Evolutionary conservation across 2,888 invertebrate species (phyloP), one percentile per base, ranked within the genome.

Genomic region (Drosophila vallismaia): DNA sequence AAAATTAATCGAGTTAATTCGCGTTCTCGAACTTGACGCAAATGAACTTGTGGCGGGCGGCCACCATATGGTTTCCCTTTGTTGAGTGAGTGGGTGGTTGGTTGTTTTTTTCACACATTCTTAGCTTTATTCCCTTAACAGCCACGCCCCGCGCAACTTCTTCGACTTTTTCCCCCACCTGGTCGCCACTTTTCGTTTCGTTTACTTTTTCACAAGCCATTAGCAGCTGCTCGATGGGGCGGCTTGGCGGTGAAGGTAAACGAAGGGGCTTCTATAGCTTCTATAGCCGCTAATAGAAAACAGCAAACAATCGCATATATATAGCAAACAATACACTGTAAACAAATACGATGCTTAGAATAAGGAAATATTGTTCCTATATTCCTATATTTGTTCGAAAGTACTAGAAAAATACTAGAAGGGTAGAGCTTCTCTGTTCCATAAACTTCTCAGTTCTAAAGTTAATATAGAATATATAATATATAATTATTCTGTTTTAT

Each of bases 201-300:
- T 50, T 69, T 36, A 40, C 54, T 38, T 55, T 71, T 76, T 67
- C 71, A 74, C 80, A 68, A 71, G 62, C 60, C 62, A 81, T 81
- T 81, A 81, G 82, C 85, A 84, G 85, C 82, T 81, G 80, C 54
- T 84, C 62, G 3, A 2, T 4, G 5, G 28, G 28, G 64, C 68
- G 58, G 51, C 54, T 38, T 19, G 28, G 64, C 68, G 58, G 51
- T 57, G 42, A 52, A 64, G 60, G 51, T 19, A 19, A 19, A 60
- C 51, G 72, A 48, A 57, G 55, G 63, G 59, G 26, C 66, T 5
- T 63, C 75, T 58, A 44, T 6, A 63, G 45, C 38, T 26, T 26
- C 36, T 29, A 44, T 44, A 50, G 31, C 44, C 44, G 50, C 70
- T 70, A 51, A 70, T 52, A 75, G 46, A 60, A 62, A 66, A 66